Evolutionary conservation across 2,888 invertebrate species (phyloP), one percentile per base, ranked within the genome.

Genomic region (Nyleta sp.): DNA sequence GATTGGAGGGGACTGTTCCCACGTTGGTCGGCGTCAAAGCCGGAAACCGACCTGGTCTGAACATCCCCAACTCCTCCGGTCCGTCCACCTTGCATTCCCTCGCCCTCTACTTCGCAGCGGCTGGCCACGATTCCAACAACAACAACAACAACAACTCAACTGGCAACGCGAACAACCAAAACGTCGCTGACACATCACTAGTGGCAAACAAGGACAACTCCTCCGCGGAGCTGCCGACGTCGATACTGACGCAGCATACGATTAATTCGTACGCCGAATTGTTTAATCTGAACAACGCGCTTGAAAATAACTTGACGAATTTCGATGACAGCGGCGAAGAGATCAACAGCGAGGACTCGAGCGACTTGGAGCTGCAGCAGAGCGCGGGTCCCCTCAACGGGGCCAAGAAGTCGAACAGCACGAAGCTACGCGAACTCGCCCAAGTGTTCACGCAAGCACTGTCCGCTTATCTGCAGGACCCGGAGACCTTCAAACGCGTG

Each of bases 361-460:
- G 91, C 55, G 94, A 94, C 86, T 88, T 94, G 8, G 92, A 93
- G 46, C 91, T 93, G 64, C 92, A 94, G 85, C 93, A 95, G 89
- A 92, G 95, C 84, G 92, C 94, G 85, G 93, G 93, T 18, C 93
- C 94, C 0, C 88, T 95, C 5, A 92, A 93, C 10, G 92, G 87
- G 90, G 31, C 92, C 91, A 62, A 88, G 88, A 84, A 91, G 86
- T 83, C 78, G 92, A 95, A n/a, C 93, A 95, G 89, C 93, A 89
- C 91, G 0, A 91, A 91, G 62, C 83, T 96, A 0, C 92, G 96
- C 59, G 95, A 96, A 89, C 90, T 96, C 3, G 96, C 96, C 0
- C 95, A 95, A 90, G 95, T 96, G 2, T 97, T 97, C 84, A 96
- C 96, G 0, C 94, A 96, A 85, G 96, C 96, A 0, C 90, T 97